Base-by-base conservation (phyloP, 64 coral and sea anemone genomes). In the Anthopleura sola region DNA sequence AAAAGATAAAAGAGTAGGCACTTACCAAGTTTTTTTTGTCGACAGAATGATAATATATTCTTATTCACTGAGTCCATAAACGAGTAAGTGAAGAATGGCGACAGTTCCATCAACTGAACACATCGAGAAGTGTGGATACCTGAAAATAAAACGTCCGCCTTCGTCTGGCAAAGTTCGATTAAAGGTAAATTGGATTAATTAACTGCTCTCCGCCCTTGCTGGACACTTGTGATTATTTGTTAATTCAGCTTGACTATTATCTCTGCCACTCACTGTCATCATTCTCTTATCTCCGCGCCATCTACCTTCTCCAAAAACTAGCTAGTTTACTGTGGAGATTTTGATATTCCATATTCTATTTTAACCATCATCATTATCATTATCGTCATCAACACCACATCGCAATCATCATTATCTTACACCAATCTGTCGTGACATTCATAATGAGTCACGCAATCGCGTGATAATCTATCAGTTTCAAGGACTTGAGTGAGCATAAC, bases 71-170 rank as follows among this genome's bases (percentile, higher is more conserved):
- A 71, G 13, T 9, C n/a, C 5, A 16, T 34, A 71, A 9, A 71
- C 13, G 10, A 17, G 28, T 71, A 71, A 28, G 11, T 6, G 34
- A 71, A 71, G 66, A 53, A 71, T 71, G 66, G 66, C 66, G 11
- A 36, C 66, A 16, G 66, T 3, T 71, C 12, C 31, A 32, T 1
- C 66, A 29, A 32, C 8, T 34, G 29, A 71, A 7, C 29, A 86
- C 20, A 69, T 88, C n/a, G 60, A 91, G 56, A 96, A 92, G 74
- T 92, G 78, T 78, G 94, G 94, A 9, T 92, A 96, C 74, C 84
- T 96, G 86, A 75, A 82, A 78, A 90, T 96, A 34, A 96, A 96
- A 80, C 78, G 94, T 54, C 94, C 94, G 14, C 94, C 94, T 13
- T 75, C 87, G 36, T 75, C 34, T 15, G 84, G 85, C 46, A 88